Evolutionary conservation across 2,113 vertebrate species (phyloP).

Genomic region (Pollimyrus isidori): DNA sequence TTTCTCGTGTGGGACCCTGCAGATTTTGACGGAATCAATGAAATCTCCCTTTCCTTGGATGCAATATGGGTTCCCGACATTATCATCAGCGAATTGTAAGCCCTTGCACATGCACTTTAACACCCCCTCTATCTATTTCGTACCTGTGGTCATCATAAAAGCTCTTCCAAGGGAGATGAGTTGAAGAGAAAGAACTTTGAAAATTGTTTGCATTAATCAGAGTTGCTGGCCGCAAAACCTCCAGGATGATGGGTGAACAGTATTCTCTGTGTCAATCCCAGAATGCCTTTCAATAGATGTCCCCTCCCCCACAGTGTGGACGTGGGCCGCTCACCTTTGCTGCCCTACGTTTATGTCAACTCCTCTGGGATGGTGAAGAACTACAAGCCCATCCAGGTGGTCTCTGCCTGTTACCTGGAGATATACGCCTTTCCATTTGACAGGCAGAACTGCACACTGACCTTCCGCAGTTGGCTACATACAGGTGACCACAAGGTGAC

Average conservation of each 20-base stretch:
- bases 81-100: conserved; percentile 70
- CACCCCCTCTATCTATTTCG: not conserved
- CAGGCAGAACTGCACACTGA: conserved; percentile 70
- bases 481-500: conserved; percentile 53
- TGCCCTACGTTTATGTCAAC: conserved; percentile 75
- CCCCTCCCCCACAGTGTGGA: conserved; percentile 55
- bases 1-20: conserved; percentile 74
- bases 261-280: not conserved
- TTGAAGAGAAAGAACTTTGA: not conserved
- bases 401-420: conserved; percentile 67
- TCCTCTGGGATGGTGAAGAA: conserved; percentile 70
- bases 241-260: not conserved
- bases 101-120: not conserved
- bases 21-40: conserved; percentile 67
- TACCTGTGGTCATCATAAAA: not conserved
- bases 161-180: not conserved
- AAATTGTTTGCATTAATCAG: not conserved
- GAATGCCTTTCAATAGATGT: not conserved
- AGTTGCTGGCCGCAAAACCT: not conserved
- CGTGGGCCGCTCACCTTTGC: conserved; percentile 56
- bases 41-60: conserved; percentile 68
- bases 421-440: conserved; percentile 72
- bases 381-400: conserved; percentile 70
- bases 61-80: conserved; percentile 70
- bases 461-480: conserved; percentile 70